phyloP scores from a whole-genome alignment of 2,888 invertebrate species.

The Limnephilus rhombicus region DNA sequence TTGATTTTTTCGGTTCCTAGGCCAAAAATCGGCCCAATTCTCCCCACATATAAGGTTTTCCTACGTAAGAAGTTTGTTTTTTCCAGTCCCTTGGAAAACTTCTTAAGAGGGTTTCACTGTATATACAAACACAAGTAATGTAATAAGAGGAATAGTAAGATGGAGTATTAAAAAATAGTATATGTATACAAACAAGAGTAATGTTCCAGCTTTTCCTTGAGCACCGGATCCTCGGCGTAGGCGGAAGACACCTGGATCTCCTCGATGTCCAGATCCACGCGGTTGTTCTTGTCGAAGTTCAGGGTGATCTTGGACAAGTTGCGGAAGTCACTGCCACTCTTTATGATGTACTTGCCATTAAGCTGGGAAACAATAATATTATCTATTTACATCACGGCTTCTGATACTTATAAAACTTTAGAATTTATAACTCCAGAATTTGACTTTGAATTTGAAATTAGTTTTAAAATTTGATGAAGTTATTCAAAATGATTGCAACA shows the following conservation, averaged over 20 bases:
- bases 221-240: constrained; percentile 83
- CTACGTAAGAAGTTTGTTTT: too few relatives aligned
- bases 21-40: too few relatives aligned
- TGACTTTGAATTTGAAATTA: too few relatives aligned
- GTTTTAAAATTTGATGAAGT: too few relatives aligned
- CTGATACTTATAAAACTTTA: too few relatives aligned
- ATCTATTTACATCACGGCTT: not conserved
- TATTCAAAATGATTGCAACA: too few relatives aligned
- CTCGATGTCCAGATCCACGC: constrained; percentile 81
- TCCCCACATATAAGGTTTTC: too few relatives aligned
- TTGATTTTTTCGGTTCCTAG: too few relatives aligned
- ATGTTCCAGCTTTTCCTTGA: constrained; percentile 85
- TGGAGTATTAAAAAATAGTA: not conserved
- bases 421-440: too few relatives aligned
- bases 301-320: constrained; percentile 90
- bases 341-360: constrained; percentile 89
- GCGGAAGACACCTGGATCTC: constrained; percentile 84
- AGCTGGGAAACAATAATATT: constrained; percentile 74
- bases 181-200: constrained; percentile 79
- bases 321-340: constrained; percentile 94
- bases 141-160: not conserved
- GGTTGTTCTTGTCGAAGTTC: constrained; percentile 77
- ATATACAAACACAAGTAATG: too few relatives aligned
- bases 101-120: too few relatives aligned
- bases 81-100: too few relatives aligned